Base-by-base conservation (phyloP, 2,113 vertebrate species). In the Neoarius graeffei region DNA sequence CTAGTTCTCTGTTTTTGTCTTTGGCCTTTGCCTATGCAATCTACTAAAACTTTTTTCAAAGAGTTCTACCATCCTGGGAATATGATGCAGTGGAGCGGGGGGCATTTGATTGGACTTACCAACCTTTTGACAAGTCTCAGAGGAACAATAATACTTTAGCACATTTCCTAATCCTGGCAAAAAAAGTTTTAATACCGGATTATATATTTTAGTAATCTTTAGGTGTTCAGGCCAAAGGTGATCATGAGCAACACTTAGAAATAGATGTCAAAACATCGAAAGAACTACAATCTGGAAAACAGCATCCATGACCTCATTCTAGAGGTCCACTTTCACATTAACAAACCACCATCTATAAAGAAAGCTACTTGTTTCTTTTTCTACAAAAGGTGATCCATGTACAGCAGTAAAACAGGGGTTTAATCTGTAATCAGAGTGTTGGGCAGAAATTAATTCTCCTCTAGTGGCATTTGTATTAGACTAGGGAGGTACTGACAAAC, bases 131-230 rank as follows among this genome's bases (percentile, higher is more conserved):
- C 59, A 60, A 3, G 9, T 69, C 23, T 84, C 17, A 52, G 25
- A 69, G 6, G 48, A 62, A 52, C 13, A 5, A 54, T 64, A 84
- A 4, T 67, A 84, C 1, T 27, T 27, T 1, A 6, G 27, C 5
- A 84, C 42, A 0, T n/a, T 52, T 23, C 17, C 4, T 14, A 67
- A 27, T 1, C 60, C 19, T 11, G 60, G 62, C 82, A 62, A 83
- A 67, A 66, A 66, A 83, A 83, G 76, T 20, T 48, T 54, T 17
- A 86, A 30, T 6, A 86, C 7, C 2, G 35, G 81, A 17, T 48
- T 50, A 23, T 89, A 85, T 0, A 85, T 86, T 42, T 89, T 89
- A 11, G 57, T 74, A 5, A 89, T 67, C 25, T 85, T 85, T 3
- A 89, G 56, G 15, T 86, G 85, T 10, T 85, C 88, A 17, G 80